phyloP scores from a whole-genome alignment of 2,797 vertebrate genomes.

The Pelodytes ibericus region DNA sequence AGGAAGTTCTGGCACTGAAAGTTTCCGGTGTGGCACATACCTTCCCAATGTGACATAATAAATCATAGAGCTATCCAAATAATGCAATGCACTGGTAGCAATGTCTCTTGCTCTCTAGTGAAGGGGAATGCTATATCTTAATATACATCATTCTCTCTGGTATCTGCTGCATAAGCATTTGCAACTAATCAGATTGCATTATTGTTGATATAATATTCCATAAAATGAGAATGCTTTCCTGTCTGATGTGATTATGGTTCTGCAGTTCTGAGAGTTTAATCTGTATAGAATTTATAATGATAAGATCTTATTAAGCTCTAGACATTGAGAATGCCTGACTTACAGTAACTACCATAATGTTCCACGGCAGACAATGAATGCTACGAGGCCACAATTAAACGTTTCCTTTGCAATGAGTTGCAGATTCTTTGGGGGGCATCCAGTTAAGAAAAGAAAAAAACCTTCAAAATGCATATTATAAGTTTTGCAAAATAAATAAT shows the following conservation, averaged over 20 bases:
- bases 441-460: background rate
- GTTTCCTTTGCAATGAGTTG: background rate
- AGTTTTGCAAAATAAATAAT: no score
- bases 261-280: conserved; percentile 49
- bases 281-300: conserved; percentile 55
- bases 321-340: conserved; percentile 44
- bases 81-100: background rate
- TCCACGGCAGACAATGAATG: conserved; percentile 18
- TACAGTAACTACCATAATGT: conserved; percentile 47
- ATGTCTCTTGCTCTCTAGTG: background rate
- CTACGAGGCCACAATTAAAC: conserved; percentile 42
- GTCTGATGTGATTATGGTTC: conserved; percentile 53
- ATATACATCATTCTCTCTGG: background rate
- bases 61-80: background rate
- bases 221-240: conserved; percentile 55
- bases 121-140: background rate
- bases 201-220: conserved; percentile 56
- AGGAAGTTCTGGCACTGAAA: no score
- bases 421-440: background rate
- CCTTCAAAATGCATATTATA: no score
- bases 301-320: conserved; percentile 51
- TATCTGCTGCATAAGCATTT: conserved; percentile 50
- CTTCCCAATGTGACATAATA: no score
- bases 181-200: conserved; percentile 51
- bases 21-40: no score